Percentiles rank a stretch among this genome's conserved stretches.
These are phyloP conservation scores for Drosophila biarmipes DNA, from an alignment of 1,140 invertebrate genomes.

Conservation along the genomic window DNA sequence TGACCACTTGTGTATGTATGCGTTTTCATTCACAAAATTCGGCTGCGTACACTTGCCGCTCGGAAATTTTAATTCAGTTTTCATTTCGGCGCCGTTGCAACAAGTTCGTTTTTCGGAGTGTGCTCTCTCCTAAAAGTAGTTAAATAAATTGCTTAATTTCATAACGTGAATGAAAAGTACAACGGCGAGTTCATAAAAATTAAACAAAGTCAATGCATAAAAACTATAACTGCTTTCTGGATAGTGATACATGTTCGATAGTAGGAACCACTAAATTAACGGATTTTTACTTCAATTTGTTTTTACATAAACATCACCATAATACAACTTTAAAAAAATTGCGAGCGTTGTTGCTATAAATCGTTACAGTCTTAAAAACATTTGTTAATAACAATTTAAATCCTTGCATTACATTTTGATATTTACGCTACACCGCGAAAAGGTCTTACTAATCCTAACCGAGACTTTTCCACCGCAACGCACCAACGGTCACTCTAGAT, in stretches of 20 bases:
- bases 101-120: not conserved
- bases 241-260: not conserved
- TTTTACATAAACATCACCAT: not conserved
- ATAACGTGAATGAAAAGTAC: not conserved
- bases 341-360: too few species aligned
- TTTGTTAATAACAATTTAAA: too few species aligned
- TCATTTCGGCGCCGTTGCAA: slow-evolving; percentile 15
- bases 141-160: not conserved
- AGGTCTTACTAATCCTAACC: not conserved
- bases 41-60: slow-evolving; percentile 30
- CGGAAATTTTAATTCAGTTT: slow-evolving; percentile 43
- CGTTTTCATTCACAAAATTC: slow-evolving; percentile 52
- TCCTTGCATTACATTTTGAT: too few species aligned
- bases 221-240: not conserved
- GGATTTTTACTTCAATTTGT: not conserved
- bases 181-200: not conserved
- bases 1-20: slow-evolving; percentile 21
- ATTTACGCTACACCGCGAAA: not conserved
- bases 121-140: not conserved
- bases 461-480: not conserved
- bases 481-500: slow-evolving; percentile 1
- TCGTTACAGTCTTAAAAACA: too few species aligned
- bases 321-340: not conserved
- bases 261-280: not conserved
- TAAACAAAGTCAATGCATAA: not conserved